Evolutionary conservation across 2,888 invertebrate genomes (phyloP), one percentile per base, ranked within the genome.

Genomic region (Pandemis corylana): DNA sequence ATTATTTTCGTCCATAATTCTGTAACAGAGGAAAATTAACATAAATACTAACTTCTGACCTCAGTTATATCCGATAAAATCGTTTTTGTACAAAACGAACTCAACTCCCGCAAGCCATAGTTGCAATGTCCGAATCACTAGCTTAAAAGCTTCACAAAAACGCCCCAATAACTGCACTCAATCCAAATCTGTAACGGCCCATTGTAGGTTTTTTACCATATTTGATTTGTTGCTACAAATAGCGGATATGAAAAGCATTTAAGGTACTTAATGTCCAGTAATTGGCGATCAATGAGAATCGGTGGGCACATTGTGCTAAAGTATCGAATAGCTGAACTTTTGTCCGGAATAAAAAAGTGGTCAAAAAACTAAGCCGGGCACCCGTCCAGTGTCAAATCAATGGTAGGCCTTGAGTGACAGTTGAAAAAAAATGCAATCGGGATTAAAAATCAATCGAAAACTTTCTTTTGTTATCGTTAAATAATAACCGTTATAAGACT

Each of bases 281-380:
- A 94, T 94, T 94, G 94, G 93, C 93, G 93, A 92, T 94, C 93
- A 94, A 94, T 94, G 92, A 93, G 94, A 94, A 94, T 94, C 94
- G 93, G 91, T 94, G 94, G 94, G 94, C 82, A 92, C 93, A 94
- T 94, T 94, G 94, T 94, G 87, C 84, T 86, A 87, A 87, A 89
- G 86, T 88, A 91, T 89, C 90, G 90, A 89, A 89, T 89, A 82
- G 87, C 85, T 81, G 76, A 81, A 80, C 87, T 81, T 89, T 93
- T 93, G 94, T 93, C 76, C 76, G 76, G 80, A 81, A 84, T 83
- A 87, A 89, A 90, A 87, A 89, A 87, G 81, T 81, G 76, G 76
- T 78, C 83, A 81, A 89, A 90, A 90, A 86, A 85, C 77, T 84
- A 85, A 87, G 80, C 87, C 83, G 80, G 84, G 83, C 88, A 89